Conservation (phyloP, 2,888 invertebrate genomes). For the Hanleya hanleyi region DNA sequence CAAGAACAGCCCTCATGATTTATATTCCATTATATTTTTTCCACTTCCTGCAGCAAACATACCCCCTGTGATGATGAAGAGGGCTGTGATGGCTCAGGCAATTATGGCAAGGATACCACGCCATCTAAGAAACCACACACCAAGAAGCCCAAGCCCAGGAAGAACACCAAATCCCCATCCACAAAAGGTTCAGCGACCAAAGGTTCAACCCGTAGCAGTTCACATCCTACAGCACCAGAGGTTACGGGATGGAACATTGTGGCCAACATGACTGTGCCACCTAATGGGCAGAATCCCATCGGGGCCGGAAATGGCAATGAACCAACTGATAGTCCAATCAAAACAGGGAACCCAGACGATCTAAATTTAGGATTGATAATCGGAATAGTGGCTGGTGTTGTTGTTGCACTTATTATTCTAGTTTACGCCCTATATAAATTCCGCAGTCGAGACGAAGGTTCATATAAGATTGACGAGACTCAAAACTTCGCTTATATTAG, state of each 20-base stretch:
- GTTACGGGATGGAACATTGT: not conserved
- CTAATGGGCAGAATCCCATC: constrained; percentile 1
- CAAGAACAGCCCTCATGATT: too few relatives aligned
- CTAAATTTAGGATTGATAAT: constrained; percentile 79
- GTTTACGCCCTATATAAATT: constrained; percentile 79
- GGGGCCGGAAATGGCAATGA: not conserved
- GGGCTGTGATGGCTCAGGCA: constrained; percentile 87
- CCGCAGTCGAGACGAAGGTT: constrained; percentile 83
- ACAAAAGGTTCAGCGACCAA: not conserved
- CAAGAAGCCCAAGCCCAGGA: constrained; percentile 15
- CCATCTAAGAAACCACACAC: constrained; percentile 25
- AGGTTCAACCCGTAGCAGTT: not conserved
- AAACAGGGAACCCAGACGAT: constrained; percentile 17
- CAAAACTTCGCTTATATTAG: constrained; percentile 77
- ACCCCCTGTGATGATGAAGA: constrained; percentile 85
- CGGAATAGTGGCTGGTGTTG: constrained; percentile 91
- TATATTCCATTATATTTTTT: too few relatives aligned
- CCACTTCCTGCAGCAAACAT: not conserved
- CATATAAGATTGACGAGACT: constrained; percentile 93
- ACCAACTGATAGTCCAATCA: not conserved
- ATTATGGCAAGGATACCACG: constrained; percentile 77
- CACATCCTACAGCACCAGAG: not conserved
- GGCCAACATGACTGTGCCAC: constrained; percentile 26
- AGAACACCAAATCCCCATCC: not conserved
- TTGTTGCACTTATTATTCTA: constrained; percentile 88